Base-by-base conservation (phyloP, 2,888 invertebrate species). In the Neoascia interrupta region DNA sequence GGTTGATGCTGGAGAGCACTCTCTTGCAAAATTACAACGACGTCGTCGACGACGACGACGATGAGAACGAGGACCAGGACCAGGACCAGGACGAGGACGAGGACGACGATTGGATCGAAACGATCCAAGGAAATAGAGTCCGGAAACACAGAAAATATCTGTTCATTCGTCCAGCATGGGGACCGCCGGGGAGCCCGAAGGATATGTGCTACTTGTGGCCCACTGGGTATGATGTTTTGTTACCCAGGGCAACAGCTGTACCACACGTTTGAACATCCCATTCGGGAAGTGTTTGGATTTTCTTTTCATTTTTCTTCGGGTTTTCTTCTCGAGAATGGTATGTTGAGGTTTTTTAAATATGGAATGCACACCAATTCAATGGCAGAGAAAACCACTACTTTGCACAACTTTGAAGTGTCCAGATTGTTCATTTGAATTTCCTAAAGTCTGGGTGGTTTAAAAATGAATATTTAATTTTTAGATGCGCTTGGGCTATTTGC, bases 1-100 rank as follows among this genome's bases (percentile, higher is more conserved):
- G 43, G 45, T 69, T 56, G 68, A 56, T 69, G 56, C 61, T 41
- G 41, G 5, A 3, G 58, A 39, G 39, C 34, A 61, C 31, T 56
- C 28, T 68, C 28, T 47, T 45, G 70, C 69, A 76, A 58, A 58
- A 64, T 70, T 60, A 76, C 63, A 58, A 53, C 49, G 58, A 58
- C 58, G n/a, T 28, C 61, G 4, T 39, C 37, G 41, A 51, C 36
- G 39, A 51, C 51, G 75, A 69, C 63, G 56, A 58, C 56, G 49
- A 56, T 64, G 47, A 31, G n/a, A 31, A n/a, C n/a, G 31, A 6
- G 8, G 10, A 34, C 37, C 53, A 61, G 63, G 34, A 39, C 39
- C 47, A 56, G 31, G 26, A 39, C 15, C 45, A 31, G 26, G 26
- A 26, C 36, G 5, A 23, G 18, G 19, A 56, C 21, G 15, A 41